Conservation (phyloP, 2,797 vertebrate species). For the Hippocampus kuda region DNA sequence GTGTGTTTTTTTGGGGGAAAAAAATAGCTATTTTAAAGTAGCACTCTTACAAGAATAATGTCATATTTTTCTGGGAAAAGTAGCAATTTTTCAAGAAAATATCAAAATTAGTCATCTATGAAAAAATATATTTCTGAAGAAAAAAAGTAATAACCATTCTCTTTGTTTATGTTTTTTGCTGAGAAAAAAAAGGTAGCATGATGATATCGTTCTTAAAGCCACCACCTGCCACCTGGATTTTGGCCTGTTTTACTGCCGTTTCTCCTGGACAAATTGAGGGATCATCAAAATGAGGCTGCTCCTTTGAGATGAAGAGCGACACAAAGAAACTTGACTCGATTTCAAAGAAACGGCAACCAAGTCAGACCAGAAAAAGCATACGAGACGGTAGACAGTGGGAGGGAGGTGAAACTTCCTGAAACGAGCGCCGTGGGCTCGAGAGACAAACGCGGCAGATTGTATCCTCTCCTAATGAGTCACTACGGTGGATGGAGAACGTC, state of each 20-base stretch:
- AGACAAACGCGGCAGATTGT: constrained; percentile 33
- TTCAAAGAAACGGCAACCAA: constrained; percentile 32
- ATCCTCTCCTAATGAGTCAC: constrained; percentile 14
- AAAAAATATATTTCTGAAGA: no score
- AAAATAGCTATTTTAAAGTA: no score
- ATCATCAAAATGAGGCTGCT: constrained; percentile 24
- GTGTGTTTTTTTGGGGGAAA: no score
- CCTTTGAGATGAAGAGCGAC: constrained; percentile 27
- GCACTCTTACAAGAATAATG: no score
- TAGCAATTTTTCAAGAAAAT: no score
- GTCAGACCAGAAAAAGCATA: no score
- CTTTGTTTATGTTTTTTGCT: constrained; percentile 3
- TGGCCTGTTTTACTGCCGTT: constrained; percentile 28
- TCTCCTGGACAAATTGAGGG: constrained; percentile 24
- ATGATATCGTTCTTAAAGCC: no score
- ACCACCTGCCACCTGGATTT: not conserved
- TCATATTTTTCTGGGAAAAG: no score
- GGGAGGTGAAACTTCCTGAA: constrained; percentile 47
- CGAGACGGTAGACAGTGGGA: not conserved
- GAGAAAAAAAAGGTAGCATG: no score
- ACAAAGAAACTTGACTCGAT: constrained; percentile 11
- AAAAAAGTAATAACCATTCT: no score
- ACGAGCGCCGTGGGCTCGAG: constrained; percentile 11
- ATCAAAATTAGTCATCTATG: no score
- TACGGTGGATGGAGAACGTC: constrained; percentile 28